A percentile compares a stretch with the other conserved stretches of the same genome.
These are phyloP conservation scores for Campaea margaritaria DNA, from an alignment of 2,888 invertebrate species.

Conservation along the genomic window DNA sequence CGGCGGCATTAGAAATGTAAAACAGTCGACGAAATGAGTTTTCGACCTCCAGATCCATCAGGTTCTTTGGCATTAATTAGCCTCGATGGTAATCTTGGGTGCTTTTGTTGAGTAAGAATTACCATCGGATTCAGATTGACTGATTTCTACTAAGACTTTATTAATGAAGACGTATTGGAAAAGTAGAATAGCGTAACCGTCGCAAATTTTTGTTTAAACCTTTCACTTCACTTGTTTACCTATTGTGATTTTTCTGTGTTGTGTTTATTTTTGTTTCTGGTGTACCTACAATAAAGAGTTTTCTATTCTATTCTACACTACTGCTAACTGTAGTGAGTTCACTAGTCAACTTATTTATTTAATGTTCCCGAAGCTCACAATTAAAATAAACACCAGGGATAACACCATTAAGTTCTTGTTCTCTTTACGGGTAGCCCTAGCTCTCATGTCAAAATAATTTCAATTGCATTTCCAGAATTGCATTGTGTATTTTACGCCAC, in stretches of 20 bases:
- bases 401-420: conserved; percentile 36
- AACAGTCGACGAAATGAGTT: conserved; percentile 72
- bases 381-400: conserved; percentile 54
- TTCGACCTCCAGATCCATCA: conserved; percentile 59
- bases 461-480: conserved; percentile 5
- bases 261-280: too few species aligned
- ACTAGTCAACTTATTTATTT: conserved; percentile 57
- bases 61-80: conserved; percentile 59
- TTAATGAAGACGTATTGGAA: conserved; percentile 25
- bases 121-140: conserved; percentile 42
- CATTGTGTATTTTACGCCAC: conserved; percentile 8
- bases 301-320: too few species aligned
- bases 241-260: too few species aligned
- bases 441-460: conserved; percentile 9
- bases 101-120: conserved; percentile 47
- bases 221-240: background rate
- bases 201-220: background rate
- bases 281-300: too few species aligned
- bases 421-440: conserved; percentile 28
- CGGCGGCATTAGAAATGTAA: conserved; percentile 71
- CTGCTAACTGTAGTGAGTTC: conserved; percentile 37
- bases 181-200: conserved; percentile 3
- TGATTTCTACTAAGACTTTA: conserved; percentile 36
- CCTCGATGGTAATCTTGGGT: conserved; percentile 47
- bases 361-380: conserved; percentile 56